Conservation (phyloP, 2,797 vertebrate genomes). For the Oophaga sylvatica region DNA sequence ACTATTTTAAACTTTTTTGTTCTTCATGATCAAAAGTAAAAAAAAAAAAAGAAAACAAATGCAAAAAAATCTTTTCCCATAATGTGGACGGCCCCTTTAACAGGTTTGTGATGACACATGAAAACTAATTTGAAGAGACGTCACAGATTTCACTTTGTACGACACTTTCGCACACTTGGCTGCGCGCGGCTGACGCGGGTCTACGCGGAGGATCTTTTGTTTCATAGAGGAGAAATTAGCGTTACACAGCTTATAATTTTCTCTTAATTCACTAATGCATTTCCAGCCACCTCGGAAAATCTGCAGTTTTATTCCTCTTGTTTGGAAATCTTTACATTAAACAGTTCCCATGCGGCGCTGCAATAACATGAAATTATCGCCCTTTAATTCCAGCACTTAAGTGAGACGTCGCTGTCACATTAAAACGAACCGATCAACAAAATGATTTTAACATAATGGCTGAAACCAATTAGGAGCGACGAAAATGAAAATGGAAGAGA, state of each 20-base stretch:
- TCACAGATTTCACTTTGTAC: neutral
- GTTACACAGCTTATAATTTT: neutral
- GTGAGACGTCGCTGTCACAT: constrained; percentile 12
- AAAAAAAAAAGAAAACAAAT: too few species aligned
- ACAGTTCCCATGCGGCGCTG: constrained; percentile 7
- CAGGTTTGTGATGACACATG: too few species aligned
- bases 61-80: too few species aligned
- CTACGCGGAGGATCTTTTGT: neutral
- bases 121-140: too few species aligned
- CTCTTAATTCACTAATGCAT: constrained; percentile 1
- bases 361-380: constrained; percentile 16
- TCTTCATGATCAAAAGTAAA: too few species aligned
- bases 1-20: too few species aligned
- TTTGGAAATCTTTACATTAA: constrained; percentile 29
- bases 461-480: constrained; percentile 3
- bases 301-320: neutral
- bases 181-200: neutral
- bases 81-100: too few species aligned
- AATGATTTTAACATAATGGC: constrained; percentile 29
- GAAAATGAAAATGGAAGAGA: constrained; percentile 20
- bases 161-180: neutral
- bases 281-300: constrained; percentile 1
- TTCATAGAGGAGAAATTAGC: neutral
- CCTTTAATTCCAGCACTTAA: constrained; percentile 36
- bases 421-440: constrained; percentile 7